Evolutionary conservation across 1,140 invertebrate genomes (phyloP).

Genomic region (Scaptomyza pallida): DNA sequence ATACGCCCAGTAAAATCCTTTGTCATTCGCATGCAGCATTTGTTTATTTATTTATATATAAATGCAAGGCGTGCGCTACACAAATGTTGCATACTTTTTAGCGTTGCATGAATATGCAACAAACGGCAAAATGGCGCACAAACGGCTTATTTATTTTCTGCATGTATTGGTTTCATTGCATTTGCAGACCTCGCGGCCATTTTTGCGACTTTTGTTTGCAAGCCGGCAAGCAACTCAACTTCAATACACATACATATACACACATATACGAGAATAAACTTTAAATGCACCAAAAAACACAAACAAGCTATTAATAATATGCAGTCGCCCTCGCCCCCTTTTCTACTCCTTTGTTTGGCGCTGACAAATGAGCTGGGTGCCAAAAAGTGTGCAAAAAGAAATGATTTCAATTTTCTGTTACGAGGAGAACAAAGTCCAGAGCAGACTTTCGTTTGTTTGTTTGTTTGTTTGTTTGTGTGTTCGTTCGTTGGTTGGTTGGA

Average conservation of each 20-base stretch:
- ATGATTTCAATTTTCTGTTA: constrained; percentile 5
- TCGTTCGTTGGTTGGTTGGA: constrained; percentile 4
- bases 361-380: constrained; percentile 10
- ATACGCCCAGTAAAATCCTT: constrained; percentile 53
- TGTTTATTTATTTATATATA: constrained; percentile 37
- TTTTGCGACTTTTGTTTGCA: constrained; percentile 43
- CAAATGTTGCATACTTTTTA: constrained; percentile 45
- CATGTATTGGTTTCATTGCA: constrained; percentile 44
- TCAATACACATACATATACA: no score
- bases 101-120: constrained; percentile 40
- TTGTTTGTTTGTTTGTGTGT: no score
- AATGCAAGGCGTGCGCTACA: constrained; percentile 18
- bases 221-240: constrained; percentile 18
- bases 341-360: neutral
- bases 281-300: constrained; percentile 13
- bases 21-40: constrained; percentile 27
- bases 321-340: neutral
- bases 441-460: constrained; percentile 10
- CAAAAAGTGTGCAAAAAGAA: neutral
- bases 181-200: constrained; percentile 38
- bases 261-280: no score
- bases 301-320: constrained; percentile 17
- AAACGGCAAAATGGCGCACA: constrained; percentile 2
- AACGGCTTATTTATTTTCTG: constrained; percentile 8
- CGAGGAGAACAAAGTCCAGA: constrained; percentile 6